Base-by-base conservation (phyloP, 2,113 vertebrate species). In the Halichoerus grypus region DNA sequence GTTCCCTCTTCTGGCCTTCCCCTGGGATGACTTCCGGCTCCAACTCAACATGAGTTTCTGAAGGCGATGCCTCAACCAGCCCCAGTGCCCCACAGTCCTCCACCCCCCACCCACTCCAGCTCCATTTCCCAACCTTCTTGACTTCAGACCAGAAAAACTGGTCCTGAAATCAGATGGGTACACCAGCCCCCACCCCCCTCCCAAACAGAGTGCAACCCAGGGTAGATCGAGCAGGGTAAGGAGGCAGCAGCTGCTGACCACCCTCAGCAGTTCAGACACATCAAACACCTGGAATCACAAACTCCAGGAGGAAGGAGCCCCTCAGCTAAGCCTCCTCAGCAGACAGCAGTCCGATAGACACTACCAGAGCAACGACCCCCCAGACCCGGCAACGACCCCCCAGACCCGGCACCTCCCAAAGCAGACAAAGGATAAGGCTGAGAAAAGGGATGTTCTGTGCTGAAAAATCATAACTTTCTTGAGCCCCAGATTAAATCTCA, bases 71-170 rank as follows among this genome's bases (percentile, higher is more conserved):
- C 67, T 94, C 77, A 76, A 53, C 69, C 59, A 91, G 65, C 19
- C 69, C 71, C 86, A 55, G 24, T 71, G 46, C 39, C 76, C 80
- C 49, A 91, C 26, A 61, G 72, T 92, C 72, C 61, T 95, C 95
- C 61, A 93, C 33, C 83, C 80, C 93, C 93, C 94, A 91, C 91
- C 93, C 93, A 97, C 95, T 97, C 86, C 53, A 95, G 94, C 36
- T 92, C 95, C 88, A 96, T 97, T 98, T 97, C 97, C 72, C 96
- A 98, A 97, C 76, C 91, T 98, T 94, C 97, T 89, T 80, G 80
- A 97, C 97, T 95, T 95, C 92, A 97, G 94, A 97, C 97, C 95
- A 94, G 97, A 97, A 98, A 98, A 98, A 97, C 98, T 97, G 96
- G 98, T 97, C 96, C 67, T 97, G 97, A 97, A 96, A 95, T 96